Base-by-base conservation (phyloP, 2,888 invertebrate genomes). In the Drosophila meridiana region DNA sequence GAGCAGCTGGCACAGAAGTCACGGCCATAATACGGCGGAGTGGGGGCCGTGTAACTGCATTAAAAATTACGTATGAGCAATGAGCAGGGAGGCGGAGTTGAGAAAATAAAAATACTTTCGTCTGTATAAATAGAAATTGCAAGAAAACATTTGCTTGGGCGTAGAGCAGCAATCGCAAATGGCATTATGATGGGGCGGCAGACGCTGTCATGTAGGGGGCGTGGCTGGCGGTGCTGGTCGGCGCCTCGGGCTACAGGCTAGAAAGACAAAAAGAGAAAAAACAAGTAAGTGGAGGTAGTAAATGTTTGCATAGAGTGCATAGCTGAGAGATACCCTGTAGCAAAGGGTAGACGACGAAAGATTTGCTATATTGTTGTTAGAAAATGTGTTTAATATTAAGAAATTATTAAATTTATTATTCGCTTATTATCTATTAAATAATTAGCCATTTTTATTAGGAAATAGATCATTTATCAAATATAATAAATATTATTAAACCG, bases 21-120 rank as follows among this genome's bases (percentile, higher is more conserved):
- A 14, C 5, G 40, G 14, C 14, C 40, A 40, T 40, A n/a, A 42
- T 42, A 28, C n/a, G 42, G 3, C 2, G 9, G 4, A 3, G 4
- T 34, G 45, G 1, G 55, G 8, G 13, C 38, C 26, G 14, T 14
- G 61, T 72, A 76, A 79, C 60, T 81, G 80, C 80, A 82, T 81
- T 81, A 82, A 76, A 79, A 82, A 79, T 76, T 76, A 79, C 67
- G 47, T 70, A 66, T 72, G 75, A 75, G 68, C 63, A 68, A 77
- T 69, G 13, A 14, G 40, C 0, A 9, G 20, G 20, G n/a, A n/a
- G 20, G 7, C 2, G 50, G 9, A 43, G 50, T 4, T n/a, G n/a
- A 11, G 11, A 8, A 20, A 32, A 69, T 14, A 48, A 55, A 53
- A 61, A 69, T 53, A 68, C 42, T 48, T 56, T 40, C 52, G 45